A percentile compares a stretch with the other conserved stretches of the same genome.
phyloP scores from a whole-genome alignment of 2,888 invertebrate genomes.

The Eutolmus rufibarbis region DNA sequence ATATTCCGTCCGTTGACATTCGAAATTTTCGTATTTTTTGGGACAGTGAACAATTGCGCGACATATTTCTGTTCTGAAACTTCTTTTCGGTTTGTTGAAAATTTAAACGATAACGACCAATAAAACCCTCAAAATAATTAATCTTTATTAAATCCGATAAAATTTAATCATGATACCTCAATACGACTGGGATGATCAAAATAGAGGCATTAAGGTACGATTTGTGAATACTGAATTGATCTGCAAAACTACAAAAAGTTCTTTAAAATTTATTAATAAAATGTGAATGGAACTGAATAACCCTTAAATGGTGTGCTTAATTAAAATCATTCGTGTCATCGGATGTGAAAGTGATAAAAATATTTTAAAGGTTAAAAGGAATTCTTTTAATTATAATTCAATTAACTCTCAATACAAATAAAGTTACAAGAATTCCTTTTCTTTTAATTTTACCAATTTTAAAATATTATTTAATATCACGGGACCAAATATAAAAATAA shows the following conservation, averaged over 20 bases:
- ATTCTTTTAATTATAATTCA: no score
- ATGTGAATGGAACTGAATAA: not conserved
- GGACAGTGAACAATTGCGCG: not conserved
- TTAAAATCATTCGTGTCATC: not conserved
- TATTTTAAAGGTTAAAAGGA: not conserved
- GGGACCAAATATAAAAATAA: not conserved
- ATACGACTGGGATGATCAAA: not conserved
- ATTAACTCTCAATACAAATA: no score
- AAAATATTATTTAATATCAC: not conserved
- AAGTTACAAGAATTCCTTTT: no score
- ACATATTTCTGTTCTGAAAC: not conserved
- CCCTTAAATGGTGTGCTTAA: not conserved
- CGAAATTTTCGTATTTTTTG: not conserved
- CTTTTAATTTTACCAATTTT: not conserved
- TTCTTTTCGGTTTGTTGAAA: not conserved
- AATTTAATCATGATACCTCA: constrained; percentile 8
- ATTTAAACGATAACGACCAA: not conserved
- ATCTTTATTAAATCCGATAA: not conserved
- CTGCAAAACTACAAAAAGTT: not conserved
- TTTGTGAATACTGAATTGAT: not conserved
- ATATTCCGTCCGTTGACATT: not conserved
- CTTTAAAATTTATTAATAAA: not conserved
- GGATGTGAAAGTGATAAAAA: not conserved
- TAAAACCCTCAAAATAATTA: not conserved
- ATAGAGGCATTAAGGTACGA: not conserved